These are phyloP conservation scores for Lycorma delicatula DNA, from an alignment of 1,140 invertebrate genomes.

Conservation along the genomic window DNA sequence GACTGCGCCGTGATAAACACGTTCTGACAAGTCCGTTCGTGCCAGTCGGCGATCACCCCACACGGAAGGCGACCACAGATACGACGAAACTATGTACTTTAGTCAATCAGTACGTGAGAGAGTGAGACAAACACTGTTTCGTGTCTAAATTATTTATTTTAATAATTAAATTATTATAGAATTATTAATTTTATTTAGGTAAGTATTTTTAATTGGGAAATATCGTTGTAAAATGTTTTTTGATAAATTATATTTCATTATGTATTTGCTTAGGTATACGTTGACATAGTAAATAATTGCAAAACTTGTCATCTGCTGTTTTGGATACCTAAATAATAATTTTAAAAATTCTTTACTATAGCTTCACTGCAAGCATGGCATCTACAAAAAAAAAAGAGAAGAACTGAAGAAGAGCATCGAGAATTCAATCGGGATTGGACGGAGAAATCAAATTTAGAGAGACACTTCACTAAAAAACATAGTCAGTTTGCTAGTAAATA, in stretches of 20 bases:
- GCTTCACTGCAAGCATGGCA: slow-evolving; percentile 2
- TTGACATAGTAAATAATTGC: background rate
- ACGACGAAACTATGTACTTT: background rate
- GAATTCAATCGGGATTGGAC: slow-evolving; percentile 27
- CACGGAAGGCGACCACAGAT: background rate
- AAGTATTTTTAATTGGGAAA: background rate
- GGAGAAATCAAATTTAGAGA: slow-evolving; percentile 20
- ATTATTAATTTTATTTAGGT: background rate
- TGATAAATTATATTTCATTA: background rate
- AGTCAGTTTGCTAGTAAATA: slow-evolving; percentile 21
- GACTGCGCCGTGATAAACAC: background rate
- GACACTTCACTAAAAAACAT: slow-evolving; percentile 14
- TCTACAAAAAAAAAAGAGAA: slow-evolving; percentile 25
- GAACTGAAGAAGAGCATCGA: slow-evolving; percentile 26
- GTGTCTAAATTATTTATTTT: background rate
- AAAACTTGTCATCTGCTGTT: background rate
- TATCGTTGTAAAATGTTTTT: slow-evolving; percentile 3
- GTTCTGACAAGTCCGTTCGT: background rate
- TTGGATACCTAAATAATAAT: slow-evolving; percentile 3
- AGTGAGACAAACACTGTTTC: background rate
- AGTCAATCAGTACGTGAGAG: background rate
- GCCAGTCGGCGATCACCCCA: no score
- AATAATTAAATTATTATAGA: background rate
- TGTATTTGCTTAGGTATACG: background rate
- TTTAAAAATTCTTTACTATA: slow-evolving; percentile 1